A percentile compares a stretch with the other conserved stretches of the same genome.
phyloP scores from a whole-genome alignment of 2,113 vertebrate genomes.

The Dromiciops gliroides region DNA sequence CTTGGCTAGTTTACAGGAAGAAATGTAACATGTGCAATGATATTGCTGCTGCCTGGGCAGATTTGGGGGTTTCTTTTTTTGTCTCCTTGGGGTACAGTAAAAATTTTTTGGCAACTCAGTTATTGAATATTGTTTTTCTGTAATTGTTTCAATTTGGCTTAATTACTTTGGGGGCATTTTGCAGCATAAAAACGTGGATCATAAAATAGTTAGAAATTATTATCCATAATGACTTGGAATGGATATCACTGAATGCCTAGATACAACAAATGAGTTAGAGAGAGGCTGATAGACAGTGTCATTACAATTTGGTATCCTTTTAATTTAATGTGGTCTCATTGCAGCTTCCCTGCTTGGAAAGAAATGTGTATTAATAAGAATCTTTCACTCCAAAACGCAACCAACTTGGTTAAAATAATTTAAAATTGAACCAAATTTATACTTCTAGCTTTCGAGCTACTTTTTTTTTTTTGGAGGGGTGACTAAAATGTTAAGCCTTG shows the following conservation, averaged over 20 bases:
- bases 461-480: background rate
- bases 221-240: constrained; percentile 62
- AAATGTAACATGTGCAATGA: constrained; percentile 81
- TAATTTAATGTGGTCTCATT: constrained; percentile 42
- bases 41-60: constrained; percentile 80
- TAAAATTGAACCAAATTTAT: constrained; percentile 53
- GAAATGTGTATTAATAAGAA: constrained; percentile 53
- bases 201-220: constrained; percentile 78
- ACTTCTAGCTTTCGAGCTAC: constrained; percentile 41
- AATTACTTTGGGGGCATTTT: constrained; percentile 81
- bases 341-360: constrained; percentile 18
- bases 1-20: constrained; percentile 83
- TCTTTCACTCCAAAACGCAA: constrained; percentile 11
- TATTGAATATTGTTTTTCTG: constrained; percentile 81
- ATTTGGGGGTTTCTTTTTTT: constrained; percentile 69
- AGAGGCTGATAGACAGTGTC: constrained; percentile 38
- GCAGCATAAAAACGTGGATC: constrained; percentile 72
- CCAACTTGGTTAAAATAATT: constrained; percentile 68
- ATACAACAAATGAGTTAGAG: constrained; percentile 66
- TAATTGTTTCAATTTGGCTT: constrained; percentile 81
- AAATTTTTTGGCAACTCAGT: constrained; percentile 81
- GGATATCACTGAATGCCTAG: constrained; percentile 53
- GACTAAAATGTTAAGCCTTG: constrained; percentile 41
- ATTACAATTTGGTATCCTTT: constrained; percentile 58
- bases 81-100: constrained; percentile 78